Evolutionary conservation across 2,113 vertebrate species (phyloP).

Genomic region (Miniopterus natalensis): DNA sequence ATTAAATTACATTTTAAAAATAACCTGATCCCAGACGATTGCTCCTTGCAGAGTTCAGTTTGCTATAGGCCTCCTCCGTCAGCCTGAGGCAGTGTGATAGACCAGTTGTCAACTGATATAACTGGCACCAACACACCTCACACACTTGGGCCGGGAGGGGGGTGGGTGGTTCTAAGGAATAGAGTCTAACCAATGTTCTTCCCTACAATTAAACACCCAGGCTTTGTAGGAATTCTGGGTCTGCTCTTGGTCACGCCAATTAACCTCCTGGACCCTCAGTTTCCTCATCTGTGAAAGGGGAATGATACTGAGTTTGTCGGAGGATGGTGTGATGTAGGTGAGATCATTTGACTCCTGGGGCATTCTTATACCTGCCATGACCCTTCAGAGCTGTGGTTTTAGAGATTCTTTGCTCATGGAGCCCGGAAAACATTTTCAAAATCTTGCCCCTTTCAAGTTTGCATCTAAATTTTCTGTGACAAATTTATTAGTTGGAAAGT

Average conservation of each 20-base stretch:
- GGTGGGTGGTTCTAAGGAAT: too few relatives aligned
- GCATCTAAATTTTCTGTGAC: neutral
- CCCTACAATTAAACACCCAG: too few relatives aligned
- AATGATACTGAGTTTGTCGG: too few relatives aligned
- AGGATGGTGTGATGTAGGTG: neutral
- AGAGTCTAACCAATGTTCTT: neutral
- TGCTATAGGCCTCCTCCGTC: neutral
- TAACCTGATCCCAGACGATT: neutral
- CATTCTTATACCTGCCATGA: neutral
- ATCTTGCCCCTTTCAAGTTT: neutral
- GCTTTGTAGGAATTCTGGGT: neutral
- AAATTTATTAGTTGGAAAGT: neutral
- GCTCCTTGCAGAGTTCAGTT: neutral
- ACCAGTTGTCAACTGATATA: accelerated
- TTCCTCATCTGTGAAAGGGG: neutral
- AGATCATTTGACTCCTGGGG: neutral
- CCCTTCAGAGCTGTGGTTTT: neutral
- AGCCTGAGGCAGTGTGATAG: accelerated
- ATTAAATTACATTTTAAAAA: constrained; percentile 54
- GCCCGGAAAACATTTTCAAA: neutral
- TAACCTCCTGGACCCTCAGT: neutral
- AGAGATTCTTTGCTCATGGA: neutral
- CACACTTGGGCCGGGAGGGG: too few relatives aligned
- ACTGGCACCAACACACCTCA: accelerated
- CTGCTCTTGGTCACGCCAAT: neutral